These are phyloP conservation scores for Molorchus minor DNA, from an alignment of 2,888 invertebrate genomes.

Conservation along the genomic window DNA sequence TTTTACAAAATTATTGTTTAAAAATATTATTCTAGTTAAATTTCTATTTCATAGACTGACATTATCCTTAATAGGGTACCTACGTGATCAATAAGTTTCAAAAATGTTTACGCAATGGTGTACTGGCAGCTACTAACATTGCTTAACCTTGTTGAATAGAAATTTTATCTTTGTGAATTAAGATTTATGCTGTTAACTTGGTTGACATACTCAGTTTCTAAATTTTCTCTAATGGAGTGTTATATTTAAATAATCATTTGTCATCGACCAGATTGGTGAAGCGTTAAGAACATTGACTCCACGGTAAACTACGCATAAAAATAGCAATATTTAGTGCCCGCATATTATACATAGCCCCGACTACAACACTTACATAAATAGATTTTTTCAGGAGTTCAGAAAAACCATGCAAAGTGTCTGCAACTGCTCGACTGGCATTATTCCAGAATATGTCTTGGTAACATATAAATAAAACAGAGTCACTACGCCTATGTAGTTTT, in stretches of 20 bases:
- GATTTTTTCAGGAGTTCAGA: conserved; percentile 42
- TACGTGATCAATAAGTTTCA: too few species aligned
- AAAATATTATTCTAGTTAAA: too few species aligned
- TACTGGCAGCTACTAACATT: too few species aligned
- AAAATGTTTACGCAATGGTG: too few species aligned
- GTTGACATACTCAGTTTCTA: too few species aligned
- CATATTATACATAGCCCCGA: conserved; percentile 30
- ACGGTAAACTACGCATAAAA: conserved; percentile 12
- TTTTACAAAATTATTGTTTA: too few species aligned
- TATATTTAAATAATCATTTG: neutral
- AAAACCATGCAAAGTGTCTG: conserved; percentile 41
- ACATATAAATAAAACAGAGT: conserved; percentile 45
- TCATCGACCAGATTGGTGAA: neutral
- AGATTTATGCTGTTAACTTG: too few species aligned
- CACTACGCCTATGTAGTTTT: conserved; percentile 8
- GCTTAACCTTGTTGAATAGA: too few species aligned
- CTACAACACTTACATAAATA: conserved; percentile 37
- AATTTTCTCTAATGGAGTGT: neutral
- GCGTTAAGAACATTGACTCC: conserved; percentile 13
- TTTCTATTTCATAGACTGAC: too few species aligned
- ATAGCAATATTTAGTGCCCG: conserved; percentile 12
- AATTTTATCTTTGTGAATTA: too few species aligned
- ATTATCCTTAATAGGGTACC: too few species aligned
- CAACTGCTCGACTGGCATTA: conserved; percentile 47
- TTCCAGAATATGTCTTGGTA: conserved; percentile 42